These are phyloP conservation scores for Sylvia borin DNA, from an alignment of 2,797 vertebrate genomes.

Conservation along the genomic window DNA sequence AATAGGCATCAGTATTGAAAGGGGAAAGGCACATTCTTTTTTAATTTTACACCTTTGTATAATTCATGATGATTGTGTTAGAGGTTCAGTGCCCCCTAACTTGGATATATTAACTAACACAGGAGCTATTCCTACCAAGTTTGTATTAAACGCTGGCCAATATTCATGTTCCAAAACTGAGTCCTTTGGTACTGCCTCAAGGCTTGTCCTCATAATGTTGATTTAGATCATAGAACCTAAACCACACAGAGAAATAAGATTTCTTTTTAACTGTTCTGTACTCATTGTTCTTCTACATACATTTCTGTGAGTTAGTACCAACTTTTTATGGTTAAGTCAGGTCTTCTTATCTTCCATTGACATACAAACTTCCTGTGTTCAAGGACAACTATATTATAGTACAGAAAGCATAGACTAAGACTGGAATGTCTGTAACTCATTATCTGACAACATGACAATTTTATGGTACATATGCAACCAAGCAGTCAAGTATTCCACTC, in stretches of 20 bases:
- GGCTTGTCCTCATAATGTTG: neutral
- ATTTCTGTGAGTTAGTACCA: neutral
- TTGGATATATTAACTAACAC: neutral
- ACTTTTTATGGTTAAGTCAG: neutral
- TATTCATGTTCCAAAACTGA: neutral
- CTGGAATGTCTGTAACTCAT: neutral
- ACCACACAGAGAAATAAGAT: neutral
- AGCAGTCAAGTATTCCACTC: neutral
- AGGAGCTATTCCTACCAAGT: neutral
- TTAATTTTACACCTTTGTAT: neutral
- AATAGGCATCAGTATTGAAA: neutral
- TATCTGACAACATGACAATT: neutral
- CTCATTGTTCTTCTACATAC: neutral
- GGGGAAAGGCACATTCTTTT: neutral
- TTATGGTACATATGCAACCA: neutral
- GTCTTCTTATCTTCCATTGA: neutral
- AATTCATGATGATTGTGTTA: neutral
- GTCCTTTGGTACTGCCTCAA: neutral
- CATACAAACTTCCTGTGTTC: neutral
- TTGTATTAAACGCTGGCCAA: neutral
- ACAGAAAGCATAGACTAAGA: neutral
- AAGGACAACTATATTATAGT: neutral
- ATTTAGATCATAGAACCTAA: neutral
- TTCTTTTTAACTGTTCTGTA: neutral
- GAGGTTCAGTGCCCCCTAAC: neutral